phyloP scores from a whole-genome alignment of 1,140 invertebrate genomes.

The Oscheius sp. region DNA sequence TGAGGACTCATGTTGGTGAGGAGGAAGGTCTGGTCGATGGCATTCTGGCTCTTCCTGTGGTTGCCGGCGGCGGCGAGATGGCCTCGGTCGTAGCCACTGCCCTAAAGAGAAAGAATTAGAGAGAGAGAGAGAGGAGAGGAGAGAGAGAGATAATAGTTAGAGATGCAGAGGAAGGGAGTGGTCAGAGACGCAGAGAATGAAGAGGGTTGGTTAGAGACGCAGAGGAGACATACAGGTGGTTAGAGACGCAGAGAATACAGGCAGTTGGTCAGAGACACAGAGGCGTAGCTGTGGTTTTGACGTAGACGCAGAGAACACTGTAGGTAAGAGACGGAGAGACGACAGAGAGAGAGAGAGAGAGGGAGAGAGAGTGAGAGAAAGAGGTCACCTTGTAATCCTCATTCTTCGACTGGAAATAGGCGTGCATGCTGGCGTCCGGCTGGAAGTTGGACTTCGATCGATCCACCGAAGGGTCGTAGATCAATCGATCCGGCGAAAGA shows the following conservation, averaged over 20 bases:
- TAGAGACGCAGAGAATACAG: too few species aligned
- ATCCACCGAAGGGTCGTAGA: conserved; percentile 72
- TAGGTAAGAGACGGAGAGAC: too few species aligned
- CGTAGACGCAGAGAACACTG: too few species aligned
- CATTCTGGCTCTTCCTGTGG: conserved; percentile 75
- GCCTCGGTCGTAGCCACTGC: conserved; percentile 88
- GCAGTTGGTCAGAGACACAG: too few species aligned
- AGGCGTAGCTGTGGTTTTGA: too few species aligned
- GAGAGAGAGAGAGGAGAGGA: neutral
- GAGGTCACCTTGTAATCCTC: conserved; percentile 78
- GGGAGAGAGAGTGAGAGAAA: too few species aligned
- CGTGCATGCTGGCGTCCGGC: conserved; percentile 72
- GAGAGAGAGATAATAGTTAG: too few species aligned
- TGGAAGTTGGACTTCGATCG: conserved; percentile 80
- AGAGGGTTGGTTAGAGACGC: too few species aligned
- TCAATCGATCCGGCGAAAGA: conserved; percentile 75
- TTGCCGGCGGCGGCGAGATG: conserved; percentile 98
- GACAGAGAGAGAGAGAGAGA: too few species aligned
- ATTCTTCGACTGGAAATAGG: conserved; percentile 79
- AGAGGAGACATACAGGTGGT: too few species aligned
- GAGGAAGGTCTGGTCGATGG: conserved; percentile 85
- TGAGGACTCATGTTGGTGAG: conserved; percentile 92
- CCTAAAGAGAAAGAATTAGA: conserved; percentile 46
- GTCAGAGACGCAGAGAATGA: too few species aligned
- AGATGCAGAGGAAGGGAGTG: too few species aligned